A percentile compares a stretch with the other conserved stretches of the same genome.
Conservation (phyloP, 2,113 vertebrate species). For the Hassar affinis region DNA sequence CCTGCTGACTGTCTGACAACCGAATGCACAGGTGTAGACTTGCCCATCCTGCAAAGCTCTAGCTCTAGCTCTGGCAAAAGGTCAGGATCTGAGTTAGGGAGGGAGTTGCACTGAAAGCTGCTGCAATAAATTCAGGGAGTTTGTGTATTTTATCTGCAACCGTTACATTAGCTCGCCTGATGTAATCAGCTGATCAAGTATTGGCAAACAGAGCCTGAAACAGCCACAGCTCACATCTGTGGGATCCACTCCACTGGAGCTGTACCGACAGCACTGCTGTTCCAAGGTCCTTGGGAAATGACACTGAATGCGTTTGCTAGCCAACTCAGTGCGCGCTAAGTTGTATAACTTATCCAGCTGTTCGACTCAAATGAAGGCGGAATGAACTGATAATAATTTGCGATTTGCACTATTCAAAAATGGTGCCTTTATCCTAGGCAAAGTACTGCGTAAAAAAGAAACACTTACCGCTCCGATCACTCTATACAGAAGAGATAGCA, state of each 20-base stretch:
- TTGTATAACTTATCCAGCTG: conserved; percentile 24
- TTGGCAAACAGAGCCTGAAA: neutral
- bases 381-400: neutral
- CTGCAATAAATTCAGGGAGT: neutral
- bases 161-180: neutral
- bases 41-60: neutral
- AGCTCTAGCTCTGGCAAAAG: neutral
- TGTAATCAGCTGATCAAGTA: neutral
- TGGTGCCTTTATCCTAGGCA: neutral
- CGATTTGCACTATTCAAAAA: neutral
- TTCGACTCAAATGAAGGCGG: neutral
- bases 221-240: neutral
- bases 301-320: conserved; percentile 19
- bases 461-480: conserved; percentile 64
- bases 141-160: no score
- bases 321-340: conserved; percentile 9
- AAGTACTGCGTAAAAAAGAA: neutral
- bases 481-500: conserved; percentile 53
- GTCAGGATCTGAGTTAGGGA: neutral
- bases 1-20: neutral
- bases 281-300: conserved; percentile 46
- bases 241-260: neutral
- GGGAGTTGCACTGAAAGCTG: neutral
- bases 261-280: neutral
- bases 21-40: neutral